Base-by-base conservation (phyloP, 2,797 vertebrate genomes). In the Sebastes kiyomatsui region DNA sequence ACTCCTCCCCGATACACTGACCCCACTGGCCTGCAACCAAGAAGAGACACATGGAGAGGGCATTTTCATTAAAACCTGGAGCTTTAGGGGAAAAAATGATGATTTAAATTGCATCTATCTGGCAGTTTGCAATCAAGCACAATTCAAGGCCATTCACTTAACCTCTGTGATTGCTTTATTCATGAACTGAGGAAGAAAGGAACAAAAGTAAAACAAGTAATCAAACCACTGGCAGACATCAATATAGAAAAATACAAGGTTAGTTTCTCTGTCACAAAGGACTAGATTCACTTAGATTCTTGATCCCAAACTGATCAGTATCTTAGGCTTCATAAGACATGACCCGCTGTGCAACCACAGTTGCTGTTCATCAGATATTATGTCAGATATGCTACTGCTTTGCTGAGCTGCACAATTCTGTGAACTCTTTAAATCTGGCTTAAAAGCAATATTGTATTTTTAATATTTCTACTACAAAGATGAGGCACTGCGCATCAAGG, bases 1-100 rank as follows among this genome's bases (percentile, higher is more conserved):
- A 99, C 83, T 95, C 94, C 59, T 97, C 97, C 7, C 98, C 98
- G 2, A 96, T 75, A 35, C 99, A 99, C 75, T 96, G 96, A 85
- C 97, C 97, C 99, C 98, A 99, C 83, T 97, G 96, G 88, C 98
- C 99, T 99, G 94, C 4, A 93, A 93, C 30, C 66, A 79, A 83
- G 56, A 79, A 32, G 75, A 74, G 64, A 84, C 71, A 89, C 54
- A 82, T 4, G 12, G 4, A 88, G 27, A 81, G 65, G 59, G n/a
- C 30, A 76, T 79, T 88, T 87, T 87, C 71, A 91, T 84, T 92
- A 86, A 84, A 87, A 87, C 66, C 6, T 33, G 20, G 8, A 64
- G 68, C 58, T 76, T 78, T 68, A 8, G 8, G 5, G 46, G 4
- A 28, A 52, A 22, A 66, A 18, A 62, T 56, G 35, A 75, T 68